Percentiles rank a stretch among this genome's conserved stretches.
Evolutionary conservation across 1,140 invertebrate species (phyloP).

Genomic region (Zaprionus africanus): DNA sequence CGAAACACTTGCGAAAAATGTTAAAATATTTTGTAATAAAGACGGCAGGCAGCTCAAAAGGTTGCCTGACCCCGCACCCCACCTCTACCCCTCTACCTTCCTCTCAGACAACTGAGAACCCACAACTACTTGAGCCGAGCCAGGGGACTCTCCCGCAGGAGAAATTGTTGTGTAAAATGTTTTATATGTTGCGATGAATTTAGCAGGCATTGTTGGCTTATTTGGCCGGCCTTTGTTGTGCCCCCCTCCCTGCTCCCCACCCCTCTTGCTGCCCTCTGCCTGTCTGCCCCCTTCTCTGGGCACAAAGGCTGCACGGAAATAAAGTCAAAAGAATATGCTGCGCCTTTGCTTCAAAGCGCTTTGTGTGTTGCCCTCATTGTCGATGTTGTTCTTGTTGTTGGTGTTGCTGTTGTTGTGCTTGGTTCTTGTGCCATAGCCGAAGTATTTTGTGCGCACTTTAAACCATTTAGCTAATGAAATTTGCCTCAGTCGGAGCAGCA

Average conservation of each 20-base stretch:
- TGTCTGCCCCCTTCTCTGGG: not conserved
- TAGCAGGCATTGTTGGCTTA: slow-evolving; percentile 62
- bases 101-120: not conserved
- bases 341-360: slow-evolving; percentile 75
- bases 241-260: not conserved
- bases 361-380: slow-evolving; percentile 51
- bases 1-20: slow-evolving; percentile 82
- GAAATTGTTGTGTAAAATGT: slow-evolving; percentile 79
- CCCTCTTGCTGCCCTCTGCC: not conserved
- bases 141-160: slow-evolving; percentile 32
- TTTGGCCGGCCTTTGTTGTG: slow-evolving; percentile 19
- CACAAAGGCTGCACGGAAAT: slow-evolving; percentile 69
- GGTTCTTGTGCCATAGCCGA: slow-evolving; percentile 11
- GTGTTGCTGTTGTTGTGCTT: slow-evolving; percentile 11
- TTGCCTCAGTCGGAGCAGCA: slow-evolving; percentile 54
- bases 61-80: slow-evolving; percentile 30
- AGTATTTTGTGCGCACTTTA: slow-evolving; percentile 78
- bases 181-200: slow-evolving; percentile 82
- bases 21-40: slow-evolving; percentile 82
- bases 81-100: not conserved
- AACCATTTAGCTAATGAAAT: slow-evolving; percentile 79
- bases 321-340: slow-evolving; percentile 78
- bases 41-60: slow-evolving; percentile 65
- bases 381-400: slow-evolving; percentile 2
- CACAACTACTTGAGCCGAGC: slow-evolving; percentile 49